phyloP scores from a whole-genome alignment of 2,113 vertebrate genomes.

The Panthera leo region DNA sequence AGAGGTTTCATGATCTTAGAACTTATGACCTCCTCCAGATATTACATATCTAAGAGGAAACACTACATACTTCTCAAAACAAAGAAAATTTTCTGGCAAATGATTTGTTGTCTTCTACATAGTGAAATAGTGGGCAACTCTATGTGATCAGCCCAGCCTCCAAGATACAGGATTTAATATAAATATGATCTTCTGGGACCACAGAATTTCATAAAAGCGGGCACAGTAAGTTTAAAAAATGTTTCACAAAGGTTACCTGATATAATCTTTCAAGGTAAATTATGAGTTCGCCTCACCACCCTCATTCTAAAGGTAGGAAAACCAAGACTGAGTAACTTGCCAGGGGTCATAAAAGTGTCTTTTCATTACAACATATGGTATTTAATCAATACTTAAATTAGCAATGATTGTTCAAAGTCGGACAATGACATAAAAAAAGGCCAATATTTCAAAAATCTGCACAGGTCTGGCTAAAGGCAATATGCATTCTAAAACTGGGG shows the following conservation, averaged over 20 bases:
- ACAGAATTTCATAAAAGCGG: neutral
- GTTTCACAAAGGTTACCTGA: neutral
- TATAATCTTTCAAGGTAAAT: neutral
- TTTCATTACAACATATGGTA: neutral
- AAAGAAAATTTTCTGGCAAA: neutral
- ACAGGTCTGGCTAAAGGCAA: neutral
- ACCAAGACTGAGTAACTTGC: neutral
- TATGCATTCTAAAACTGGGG: neutral
- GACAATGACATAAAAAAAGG: neutral
- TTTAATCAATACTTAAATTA: slow-evolving; percentile 3
- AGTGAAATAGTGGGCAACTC: neutral
- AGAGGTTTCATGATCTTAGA: neutral
- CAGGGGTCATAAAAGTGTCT: neutral
- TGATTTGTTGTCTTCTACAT: neutral
- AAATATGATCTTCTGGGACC: neutral
- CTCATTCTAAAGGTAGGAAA: neutral
- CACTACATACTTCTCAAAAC: neutral
- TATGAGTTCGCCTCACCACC: neutral
- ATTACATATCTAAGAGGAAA: neutral
- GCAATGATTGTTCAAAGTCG: neutral
- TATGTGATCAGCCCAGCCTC: neutral
- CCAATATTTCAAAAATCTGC: neutral
- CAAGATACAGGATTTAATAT: neutral
- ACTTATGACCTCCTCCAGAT: neutral
- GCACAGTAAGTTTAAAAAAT: neutral